phyloP scores from a whole-genome alignment of 2,888 invertebrate species.

The Dinocampus coccinellae region DNA sequence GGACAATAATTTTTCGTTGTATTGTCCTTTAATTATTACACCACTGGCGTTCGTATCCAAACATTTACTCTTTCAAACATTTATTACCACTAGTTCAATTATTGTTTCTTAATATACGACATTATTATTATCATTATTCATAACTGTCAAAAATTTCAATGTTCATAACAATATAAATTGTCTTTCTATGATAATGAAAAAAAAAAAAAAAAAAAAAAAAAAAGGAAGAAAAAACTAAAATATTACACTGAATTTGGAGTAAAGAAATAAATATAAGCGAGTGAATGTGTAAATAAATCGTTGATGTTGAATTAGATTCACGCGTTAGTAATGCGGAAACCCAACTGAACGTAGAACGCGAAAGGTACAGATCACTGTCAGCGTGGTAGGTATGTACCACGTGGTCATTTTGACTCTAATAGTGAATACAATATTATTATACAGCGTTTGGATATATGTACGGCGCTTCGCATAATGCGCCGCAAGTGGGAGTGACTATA shows the following conservation, averaged over 20 bases:
- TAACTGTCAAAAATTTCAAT: too few species aligned
- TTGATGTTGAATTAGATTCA: not conserved
- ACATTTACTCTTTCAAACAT: not conserved
- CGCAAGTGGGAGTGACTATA: slow-evolving; percentile 62
- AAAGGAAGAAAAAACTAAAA: too few species aligned
- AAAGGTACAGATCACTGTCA: slow-evolving; percentile 27
- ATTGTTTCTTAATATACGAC: not conserved
- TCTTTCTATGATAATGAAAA: too few species aligned
- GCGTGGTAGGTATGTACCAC: slow-evolving; percentile 24
- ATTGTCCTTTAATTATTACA: too few species aligned
- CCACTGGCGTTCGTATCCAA: not conserved
- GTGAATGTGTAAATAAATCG: not conserved
- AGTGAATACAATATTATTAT: slow-evolving; percentile 8
- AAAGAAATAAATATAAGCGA: too few species aligned
- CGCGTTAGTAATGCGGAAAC: slow-evolving; percentile 20
- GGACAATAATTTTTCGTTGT: too few species aligned
- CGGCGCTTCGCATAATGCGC: slow-evolving; percentile 49
- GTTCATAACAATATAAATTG: too few species aligned
- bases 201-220: too few species aligned
- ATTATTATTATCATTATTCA: not conserved
- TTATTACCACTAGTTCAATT: not conserved
- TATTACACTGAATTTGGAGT: too few species aligned
- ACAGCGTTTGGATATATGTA: slow-evolving; percentile 1
- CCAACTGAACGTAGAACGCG: slow-evolving; percentile 35
- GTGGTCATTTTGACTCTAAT: slow-evolving; percentile 19